A percentile compares a stretch with the other conserved stretches of the same genome.
These are phyloP conservation scores for Megaceryle alcyon DNA, from an alignment of 2,797 vertebrate species.

Conservation along the genomic window DNA sequence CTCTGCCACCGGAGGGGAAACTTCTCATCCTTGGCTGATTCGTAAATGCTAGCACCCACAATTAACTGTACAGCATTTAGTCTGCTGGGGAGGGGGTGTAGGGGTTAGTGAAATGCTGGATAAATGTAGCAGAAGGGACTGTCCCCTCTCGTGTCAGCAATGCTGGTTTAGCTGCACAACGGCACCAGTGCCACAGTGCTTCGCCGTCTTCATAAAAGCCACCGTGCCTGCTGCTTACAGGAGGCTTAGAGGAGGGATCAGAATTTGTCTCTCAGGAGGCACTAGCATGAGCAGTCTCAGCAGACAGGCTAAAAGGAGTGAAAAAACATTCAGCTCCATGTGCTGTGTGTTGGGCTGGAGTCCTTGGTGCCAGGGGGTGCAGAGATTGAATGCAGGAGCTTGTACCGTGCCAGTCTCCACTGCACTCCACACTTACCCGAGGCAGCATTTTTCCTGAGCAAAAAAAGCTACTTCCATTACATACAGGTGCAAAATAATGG, in stretches of 20 bases:
- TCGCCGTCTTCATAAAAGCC: background rate
- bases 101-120: background rate
- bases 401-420: background rate
- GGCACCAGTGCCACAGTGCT: accelerated
- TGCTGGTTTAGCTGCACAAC: background rate
- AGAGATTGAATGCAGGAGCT: accelerated
- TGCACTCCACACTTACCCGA: accelerated
- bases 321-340: accelerated
- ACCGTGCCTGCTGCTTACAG: background rate
- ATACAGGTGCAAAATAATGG: background rate
- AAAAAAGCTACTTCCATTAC: background rate
- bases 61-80: background rate
- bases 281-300: accelerated
- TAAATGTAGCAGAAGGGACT: background rate
- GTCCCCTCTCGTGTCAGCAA: accelerated
- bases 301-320: background rate
- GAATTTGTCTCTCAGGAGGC: background rate
- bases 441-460: background rate
- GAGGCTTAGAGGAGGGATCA: background rate
- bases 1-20: background rate
- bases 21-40: background rate
- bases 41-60: background rate
- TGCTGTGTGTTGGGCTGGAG: background rate
- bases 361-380: accelerated
- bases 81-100: background rate